phyloP scores from a whole-genome alignment of 2,888 invertebrate species.

The Dicyrtoma fusca region DNA sequence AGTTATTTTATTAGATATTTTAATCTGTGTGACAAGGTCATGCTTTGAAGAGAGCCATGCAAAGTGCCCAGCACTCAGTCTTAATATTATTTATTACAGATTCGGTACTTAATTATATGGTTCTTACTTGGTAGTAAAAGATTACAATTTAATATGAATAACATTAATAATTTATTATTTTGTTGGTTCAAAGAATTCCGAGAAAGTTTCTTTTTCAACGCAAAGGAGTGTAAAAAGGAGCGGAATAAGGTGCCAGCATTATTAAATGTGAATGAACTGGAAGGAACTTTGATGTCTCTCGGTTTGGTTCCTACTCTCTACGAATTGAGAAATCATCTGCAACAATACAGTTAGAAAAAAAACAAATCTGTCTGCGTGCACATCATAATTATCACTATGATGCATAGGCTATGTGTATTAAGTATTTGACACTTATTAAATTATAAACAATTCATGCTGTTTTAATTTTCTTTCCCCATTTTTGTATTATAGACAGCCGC shows the following conservation, averaged over 20 bases:
- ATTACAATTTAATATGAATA: background rate
- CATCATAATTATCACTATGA: no score
- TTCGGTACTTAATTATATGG: no score
- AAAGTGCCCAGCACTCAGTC: background rate
- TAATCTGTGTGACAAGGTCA: background rate
- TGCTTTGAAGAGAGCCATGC: no score
- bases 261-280: conserved; percentile 3
- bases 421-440: no score
- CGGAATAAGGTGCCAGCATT: background rate
- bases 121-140: background rate
- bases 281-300: conserved; percentile 1
- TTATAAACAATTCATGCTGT: background rate
- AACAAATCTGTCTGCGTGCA: no score
- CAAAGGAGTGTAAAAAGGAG: background rate
- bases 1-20: background rate
- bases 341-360: background rate
- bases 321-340: conserved; percentile 7
- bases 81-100: background rate
- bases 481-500: conserved; percentile 15
- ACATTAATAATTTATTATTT: background rate
- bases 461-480: no score
- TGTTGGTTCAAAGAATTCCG: conserved; percentile 20
- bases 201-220: conserved; percentile 12
- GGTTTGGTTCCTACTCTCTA: conserved; percentile 13
- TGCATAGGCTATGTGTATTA: no score